These are phyloP conservation scores for Lota lota DNA, from an alignment of 2,113 vertebrate species.

Conservation along the genomic window DNA sequence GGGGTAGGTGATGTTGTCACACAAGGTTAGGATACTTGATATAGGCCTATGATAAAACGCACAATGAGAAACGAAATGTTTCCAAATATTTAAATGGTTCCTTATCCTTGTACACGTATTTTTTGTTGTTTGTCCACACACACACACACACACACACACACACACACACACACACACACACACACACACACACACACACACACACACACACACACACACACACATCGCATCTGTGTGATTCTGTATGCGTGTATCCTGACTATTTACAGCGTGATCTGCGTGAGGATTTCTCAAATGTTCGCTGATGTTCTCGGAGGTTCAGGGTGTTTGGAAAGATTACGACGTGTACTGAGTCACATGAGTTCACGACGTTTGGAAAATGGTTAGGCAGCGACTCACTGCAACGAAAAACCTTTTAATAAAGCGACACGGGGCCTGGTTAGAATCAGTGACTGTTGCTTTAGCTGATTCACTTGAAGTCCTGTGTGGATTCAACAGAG, in stretches of 20 bases:
- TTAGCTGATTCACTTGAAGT: conserved; percentile 66
- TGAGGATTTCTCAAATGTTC: conserved; percentile 25
- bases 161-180: no score
- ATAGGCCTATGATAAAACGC: no score
- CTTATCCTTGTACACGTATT: neutral
- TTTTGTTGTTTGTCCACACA: neutral
- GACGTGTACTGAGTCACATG: conserved; percentile 48
- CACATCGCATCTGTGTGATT: neutral
- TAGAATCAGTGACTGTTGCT: conserved; percentile 65
- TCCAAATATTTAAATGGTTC: neutral
- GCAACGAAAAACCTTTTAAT: conserved; percentile 55
- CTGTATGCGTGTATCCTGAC: conserved; percentile 35
- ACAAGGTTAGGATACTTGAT: no score
- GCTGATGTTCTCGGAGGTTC: conserved; percentile 26
- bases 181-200: no score
- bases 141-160: no score
- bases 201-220: neutral
- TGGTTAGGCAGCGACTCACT: conserved; percentile 27
- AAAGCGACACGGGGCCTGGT: conserved; percentile 40
- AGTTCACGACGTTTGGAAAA: conserved; percentile 39
- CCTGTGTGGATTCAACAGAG: conserved; percentile 36
- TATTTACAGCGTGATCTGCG: conserved; percentile 55
- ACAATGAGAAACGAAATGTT: neutral
- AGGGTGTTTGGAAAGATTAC: conserved; percentile 42
- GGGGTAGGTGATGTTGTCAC: no score